Evolutionary conservation across 2,888 invertebrate species (phyloP).

Genomic region (Caenorhabditis sp.): DNA sequence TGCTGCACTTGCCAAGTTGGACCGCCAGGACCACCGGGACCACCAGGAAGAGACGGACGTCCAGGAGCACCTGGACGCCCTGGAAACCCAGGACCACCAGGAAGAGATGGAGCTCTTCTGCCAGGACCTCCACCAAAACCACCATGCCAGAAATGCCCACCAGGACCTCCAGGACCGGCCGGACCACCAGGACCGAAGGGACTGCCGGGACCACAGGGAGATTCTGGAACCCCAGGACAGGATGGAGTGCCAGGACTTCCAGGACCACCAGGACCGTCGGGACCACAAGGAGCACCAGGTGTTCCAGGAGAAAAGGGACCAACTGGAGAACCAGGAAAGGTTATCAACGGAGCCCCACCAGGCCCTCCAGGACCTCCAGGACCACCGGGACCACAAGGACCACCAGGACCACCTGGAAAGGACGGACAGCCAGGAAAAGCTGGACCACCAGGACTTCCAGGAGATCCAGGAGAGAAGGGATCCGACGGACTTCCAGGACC

Average conservation of each 20-base stretch:
- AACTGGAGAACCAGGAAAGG: slow-evolving; percentile 78
- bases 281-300: slow-evolving; percentile 76
- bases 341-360: slow-evolving; percentile 71
- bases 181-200: slow-evolving; percentile 74
- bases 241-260: slow-evolving; percentile 73
- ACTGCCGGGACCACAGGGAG: slow-evolving; percentile 75
- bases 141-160: slow-evolving; percentile 78
- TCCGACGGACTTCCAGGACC: slow-evolving; percentile 80
- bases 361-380: slow-evolving; percentile 77
- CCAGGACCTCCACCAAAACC: slow-evolving; percentile 79
- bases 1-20: slow-evolving; percentile 78
- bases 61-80: slow-evolving; percentile 75
- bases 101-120: slow-evolving; percentile 73
- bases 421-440: slow-evolving; percentile 70
- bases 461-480: slow-evolving; percentile 76
- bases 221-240: slow-evolving; percentile 71
- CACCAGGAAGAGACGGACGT: slow-evolving; percentile 71
- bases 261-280: slow-evolving; percentile 78
- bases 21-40: slow-evolving; percentile 70
- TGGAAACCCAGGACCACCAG: slow-evolving; percentile 74
- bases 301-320: slow-evolving; percentile 76
- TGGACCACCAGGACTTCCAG: slow-evolving; percentile 69
- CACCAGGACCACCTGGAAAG: slow-evolving; percentile 75
- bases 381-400: slow-evolving; percentile 75
- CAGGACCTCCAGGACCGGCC: slow-evolving; percentile 68